Evolutionary conservation across 2,888 invertebrate species (phyloP).

Genomic region (Phalera bucephala): DNA sequence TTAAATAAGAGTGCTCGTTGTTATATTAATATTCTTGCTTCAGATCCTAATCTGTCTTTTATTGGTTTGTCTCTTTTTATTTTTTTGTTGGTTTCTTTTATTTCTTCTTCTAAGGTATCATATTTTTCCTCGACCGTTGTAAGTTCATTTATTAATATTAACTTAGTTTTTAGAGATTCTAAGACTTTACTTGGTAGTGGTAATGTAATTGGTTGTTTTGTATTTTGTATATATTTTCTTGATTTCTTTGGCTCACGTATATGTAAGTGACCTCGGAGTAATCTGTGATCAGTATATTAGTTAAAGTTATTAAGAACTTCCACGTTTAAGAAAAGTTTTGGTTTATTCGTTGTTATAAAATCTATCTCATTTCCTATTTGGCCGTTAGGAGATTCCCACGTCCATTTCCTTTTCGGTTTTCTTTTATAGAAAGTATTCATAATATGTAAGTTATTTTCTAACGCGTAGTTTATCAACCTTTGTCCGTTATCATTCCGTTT

Average conservation of each 20-base stretch:
- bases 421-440: constrained; percentile 19
- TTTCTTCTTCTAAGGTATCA: constrained; percentile 2
- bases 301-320: constrained; percentile 6
- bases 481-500: constrained; percentile 24
- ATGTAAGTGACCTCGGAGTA: constrained; percentile 7
- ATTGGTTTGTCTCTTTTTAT: background rate
- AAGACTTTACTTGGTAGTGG: background rate
- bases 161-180: constrained; percentile 1
- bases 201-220: background rate
- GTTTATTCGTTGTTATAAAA: constrained; percentile 12
- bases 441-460: constrained; percentile 16
- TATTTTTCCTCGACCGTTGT: constrained; percentile 8
- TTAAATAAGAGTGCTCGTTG: background rate
- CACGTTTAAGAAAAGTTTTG: constrained; percentile 5
- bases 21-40: constrained; percentile 1
- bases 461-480: constrained; percentile 16
- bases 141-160: constrained; percentile 1
- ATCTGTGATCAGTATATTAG: constrained; percentile 10
- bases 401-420: constrained; percentile 18
- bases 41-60: constrained; percentile 6
- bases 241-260: constrained; percentile 1
- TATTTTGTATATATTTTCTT: constrained; percentile 4
- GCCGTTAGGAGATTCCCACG: constrained; percentile 23
- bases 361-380: constrained; percentile 21
- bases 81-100: background rate